Percentiles rank a stretch among this genome's conserved stretches.
These are phyloP conservation scores for Tyrophagus putrescentiae DNA, from an alignment of 1,140 invertebrate genomes.

Conservation along the genomic window DNA sequence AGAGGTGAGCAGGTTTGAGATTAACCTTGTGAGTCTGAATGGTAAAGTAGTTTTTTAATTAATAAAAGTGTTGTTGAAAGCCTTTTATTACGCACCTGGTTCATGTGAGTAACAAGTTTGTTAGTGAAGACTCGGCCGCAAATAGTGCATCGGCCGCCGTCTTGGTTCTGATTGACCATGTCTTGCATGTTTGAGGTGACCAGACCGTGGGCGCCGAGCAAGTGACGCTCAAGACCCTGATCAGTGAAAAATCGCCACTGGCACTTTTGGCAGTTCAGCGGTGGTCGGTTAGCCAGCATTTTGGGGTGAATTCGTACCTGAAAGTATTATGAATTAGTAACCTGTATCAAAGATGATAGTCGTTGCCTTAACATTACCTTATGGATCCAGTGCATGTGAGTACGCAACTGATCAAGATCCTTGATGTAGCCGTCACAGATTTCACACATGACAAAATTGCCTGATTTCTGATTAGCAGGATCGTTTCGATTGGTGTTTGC, in stretches of 20 bases:
- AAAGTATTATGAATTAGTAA: not conserved
- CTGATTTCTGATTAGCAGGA: constrained; percentile 15
- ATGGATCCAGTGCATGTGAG: constrained; percentile 91
- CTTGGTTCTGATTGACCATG: constrained; percentile 82
- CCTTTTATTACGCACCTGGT: constrained; percentile 40
- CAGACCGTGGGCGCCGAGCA: constrained; percentile 76
- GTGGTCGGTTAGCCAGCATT: constrained; percentile 85
- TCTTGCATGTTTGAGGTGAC: constrained; percentile 91
- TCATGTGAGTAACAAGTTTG: constrained; percentile 77
- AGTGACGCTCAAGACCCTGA: constrained; percentile 76
- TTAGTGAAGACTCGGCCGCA: constrained; percentile 84
- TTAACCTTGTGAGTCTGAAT: constrained; percentile 59
- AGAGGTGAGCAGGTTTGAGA: constrained; percentile 73
- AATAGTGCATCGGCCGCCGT: constrained; percentile 77
- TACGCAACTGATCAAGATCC: constrained; percentile 74
- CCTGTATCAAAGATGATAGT: constrained; percentile 5
- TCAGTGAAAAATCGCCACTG: constrained; percentile 70
- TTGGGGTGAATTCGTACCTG: constrained; percentile 80
- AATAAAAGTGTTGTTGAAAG: not conserved
- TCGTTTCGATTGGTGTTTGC: not conserved
- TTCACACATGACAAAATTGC: constrained; percentile 70
- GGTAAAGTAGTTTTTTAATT: not conserved
- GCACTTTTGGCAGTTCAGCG: constrained; percentile 87
- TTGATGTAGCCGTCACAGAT: constrained; percentile 90
- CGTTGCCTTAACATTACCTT: constrained; percentile 39